These are phyloP conservation scores for Coelopa pilipes DNA, from an alignment of 2,888 invertebrate species.

Conservation along the genomic window DNA sequence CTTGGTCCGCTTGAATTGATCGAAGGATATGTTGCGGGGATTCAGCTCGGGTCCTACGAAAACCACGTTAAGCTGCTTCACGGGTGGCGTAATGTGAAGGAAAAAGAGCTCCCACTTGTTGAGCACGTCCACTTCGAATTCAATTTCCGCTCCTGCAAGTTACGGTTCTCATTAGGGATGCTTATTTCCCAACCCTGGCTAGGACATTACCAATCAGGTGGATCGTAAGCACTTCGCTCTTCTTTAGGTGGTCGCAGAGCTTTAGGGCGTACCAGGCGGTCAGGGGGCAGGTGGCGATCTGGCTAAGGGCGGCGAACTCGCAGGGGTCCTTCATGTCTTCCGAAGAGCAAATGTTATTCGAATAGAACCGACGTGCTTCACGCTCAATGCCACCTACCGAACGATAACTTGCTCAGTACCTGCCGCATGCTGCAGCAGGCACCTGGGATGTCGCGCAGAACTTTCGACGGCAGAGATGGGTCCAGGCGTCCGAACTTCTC, in stretches of 20 bases:
- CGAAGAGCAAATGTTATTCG: background rate
- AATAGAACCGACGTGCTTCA: background rate
- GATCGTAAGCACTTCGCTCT: conserved; percentile 54
- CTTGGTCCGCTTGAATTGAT: conserved; percentile 71
- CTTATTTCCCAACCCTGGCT: too few species aligned
- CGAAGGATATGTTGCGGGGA: conserved; percentile 70
- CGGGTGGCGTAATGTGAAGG: conserved; percentile 72
- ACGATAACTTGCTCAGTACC: conserved; percentile 54
- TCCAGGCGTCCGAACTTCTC: conserved; percentile 71
- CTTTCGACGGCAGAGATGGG: conserved; percentile 71
- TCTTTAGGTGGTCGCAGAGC: conserved; percentile 53
- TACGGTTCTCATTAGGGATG: background rate
- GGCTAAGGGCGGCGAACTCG: conserved; percentile 74
- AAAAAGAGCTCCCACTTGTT: conserved; percentile 79
- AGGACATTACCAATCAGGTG: conserved; percentile 59
- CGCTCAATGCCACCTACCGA: conserved; percentile 48
- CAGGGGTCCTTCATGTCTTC: conserved; percentile 68
- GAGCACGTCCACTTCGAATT: conserved; percentile 76
- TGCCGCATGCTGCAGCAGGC: conserved; percentile 56
- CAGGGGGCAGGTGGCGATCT: conserved; percentile 74
- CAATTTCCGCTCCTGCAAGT: conserved; percentile 74
- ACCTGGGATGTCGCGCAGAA: conserved; percentile 57
- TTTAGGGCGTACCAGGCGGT: conserved; percentile 73
- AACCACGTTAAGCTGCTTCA: conserved; percentile 71
- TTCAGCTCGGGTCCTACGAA: conserved; percentile 76